phyloP scores from a whole-genome alignment of 2,797 vertebrate genomes.

The Ctenochaetus hawaiiensis region DNA sequence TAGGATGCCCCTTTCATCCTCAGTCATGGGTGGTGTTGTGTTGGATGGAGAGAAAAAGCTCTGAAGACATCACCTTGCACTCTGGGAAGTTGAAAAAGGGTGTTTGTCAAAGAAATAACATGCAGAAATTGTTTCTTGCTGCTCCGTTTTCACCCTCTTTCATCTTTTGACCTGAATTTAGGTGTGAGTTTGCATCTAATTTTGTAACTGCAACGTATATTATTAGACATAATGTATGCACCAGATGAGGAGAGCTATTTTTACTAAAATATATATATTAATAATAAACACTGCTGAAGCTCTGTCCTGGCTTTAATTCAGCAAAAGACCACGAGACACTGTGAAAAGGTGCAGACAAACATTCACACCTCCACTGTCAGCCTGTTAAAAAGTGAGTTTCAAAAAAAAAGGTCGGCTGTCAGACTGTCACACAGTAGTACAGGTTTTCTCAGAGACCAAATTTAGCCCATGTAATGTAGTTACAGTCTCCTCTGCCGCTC shows the following conservation, averaged over 20 bases:
- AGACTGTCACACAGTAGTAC: slow-evolving; percentile 35
- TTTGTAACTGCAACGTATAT: not conserved
- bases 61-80: not conserved
- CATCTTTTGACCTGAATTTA: not conserved
- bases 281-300: not conserved
- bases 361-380: slow-evolving; percentile 1
- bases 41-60: too few relatives aligned
- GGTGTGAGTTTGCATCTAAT: not conserved
- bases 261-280: not conserved
- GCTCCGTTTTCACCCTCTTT: not conserved
- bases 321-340: not conserved
- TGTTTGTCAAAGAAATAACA: not conserved
- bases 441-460: slow-evolving; percentile 65
- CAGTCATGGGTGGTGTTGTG: too few relatives aligned
- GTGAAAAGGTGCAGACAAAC: slow-evolving; percentile 18
- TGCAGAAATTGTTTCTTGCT: not conserved
- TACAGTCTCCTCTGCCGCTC: slow-evolving; percentile 59
- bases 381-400: slow-evolving; percentile 29
- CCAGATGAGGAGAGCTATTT: not conserved
- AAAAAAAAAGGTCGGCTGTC: slow-evolving; percentile 24
- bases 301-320: slow-evolving; percentile 6
- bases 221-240: not conserved
- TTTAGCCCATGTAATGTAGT: slow-evolving; percentile 63
- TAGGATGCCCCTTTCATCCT: too few relatives aligned
- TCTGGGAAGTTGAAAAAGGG: not conserved